These are phyloP conservation scores for rat (Rattus norvegicus) DNA, from an alignment of 2,113 vertebrate species.

Conservation along the genomic window DNA sequence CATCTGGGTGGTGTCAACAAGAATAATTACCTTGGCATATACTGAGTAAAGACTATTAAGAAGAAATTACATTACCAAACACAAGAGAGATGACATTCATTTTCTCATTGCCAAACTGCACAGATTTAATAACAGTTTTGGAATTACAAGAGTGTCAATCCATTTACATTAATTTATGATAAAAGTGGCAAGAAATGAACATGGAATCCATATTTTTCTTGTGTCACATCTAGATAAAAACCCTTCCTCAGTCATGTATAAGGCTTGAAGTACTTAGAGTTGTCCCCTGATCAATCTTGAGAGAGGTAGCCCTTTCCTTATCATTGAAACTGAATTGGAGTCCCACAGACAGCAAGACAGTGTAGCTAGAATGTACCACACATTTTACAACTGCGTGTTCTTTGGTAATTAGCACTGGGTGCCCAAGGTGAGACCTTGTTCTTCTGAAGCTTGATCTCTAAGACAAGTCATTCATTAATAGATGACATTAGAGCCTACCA, in stretches of 20 bases:
- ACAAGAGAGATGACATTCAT: slow-evolving; percentile 27
- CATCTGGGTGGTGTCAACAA: slow-evolving; percentile 1
- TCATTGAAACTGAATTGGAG: background rate
- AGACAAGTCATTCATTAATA: background rate
- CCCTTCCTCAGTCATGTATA: background rate
- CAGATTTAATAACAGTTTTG: slow-evolving; percentile 37
- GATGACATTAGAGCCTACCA: background rate
- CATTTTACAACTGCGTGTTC: background rate
- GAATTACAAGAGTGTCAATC: slow-evolving; percentile 48
- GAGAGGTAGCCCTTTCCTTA: background rate
- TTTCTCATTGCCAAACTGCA: slow-evolving; percentile 14
- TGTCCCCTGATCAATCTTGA: background rate
- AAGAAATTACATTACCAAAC: slow-evolving; percentile 58
- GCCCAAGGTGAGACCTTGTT: background rate
- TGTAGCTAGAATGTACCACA: background rate
- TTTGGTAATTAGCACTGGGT: background rate
- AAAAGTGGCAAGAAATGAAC: slow-evolving; percentile 5
- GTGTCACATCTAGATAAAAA: background rate
- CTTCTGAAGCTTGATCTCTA: background rate
- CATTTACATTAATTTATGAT: slow-evolving; percentile 19
- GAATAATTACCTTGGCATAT: slow-evolving; percentile 29
- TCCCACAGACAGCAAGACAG: background rate
- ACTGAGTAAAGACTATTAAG: slow-evolving; percentile 52
- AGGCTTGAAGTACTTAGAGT: background rate
- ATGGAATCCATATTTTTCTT: background rate